Evolutionary conservation across 2,113 vertebrate genomes (phyloP).

Genomic region (Apistogramma diplotaenia): DNA sequence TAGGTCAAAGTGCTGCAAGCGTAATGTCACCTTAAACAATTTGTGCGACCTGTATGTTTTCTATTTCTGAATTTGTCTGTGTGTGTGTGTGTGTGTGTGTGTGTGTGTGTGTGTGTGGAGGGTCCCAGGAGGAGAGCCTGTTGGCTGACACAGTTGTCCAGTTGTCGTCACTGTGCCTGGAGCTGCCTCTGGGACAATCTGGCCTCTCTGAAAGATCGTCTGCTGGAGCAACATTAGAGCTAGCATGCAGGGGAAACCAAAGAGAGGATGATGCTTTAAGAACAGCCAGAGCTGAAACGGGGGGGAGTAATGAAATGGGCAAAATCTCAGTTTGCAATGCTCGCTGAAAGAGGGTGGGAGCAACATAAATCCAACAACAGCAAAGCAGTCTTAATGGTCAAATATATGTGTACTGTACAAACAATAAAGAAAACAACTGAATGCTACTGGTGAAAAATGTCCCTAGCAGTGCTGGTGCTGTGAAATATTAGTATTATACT

Average conservation of each 20-base stretch:
- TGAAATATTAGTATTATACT: not conserved
- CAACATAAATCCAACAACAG: not conserved
- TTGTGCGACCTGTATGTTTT: constrained; percentile 3
- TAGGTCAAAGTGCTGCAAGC: constrained; percentile 7
- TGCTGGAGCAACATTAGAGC: constrained; percentile 55
- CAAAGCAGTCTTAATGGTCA: not conserved
- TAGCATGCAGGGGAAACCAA: constrained; percentile 5
- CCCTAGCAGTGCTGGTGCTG: not conserved
- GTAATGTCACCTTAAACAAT: not conserved
- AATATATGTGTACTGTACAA: not conserved
- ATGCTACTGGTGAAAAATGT: not conserved
- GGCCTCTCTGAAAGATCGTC: constrained; percentile 44
- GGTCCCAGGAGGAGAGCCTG: constrained; percentile 4
- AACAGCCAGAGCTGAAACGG: constrained; percentile 1
- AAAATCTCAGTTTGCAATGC: not conserved
- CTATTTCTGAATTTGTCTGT: not conserved
- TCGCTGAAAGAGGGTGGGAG: not conserved
- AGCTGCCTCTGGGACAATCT: constrained; percentile 51
- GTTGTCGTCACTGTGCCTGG: constrained; percentile 42
- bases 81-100: not conserved
- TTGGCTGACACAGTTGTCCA: constrained; percentile 23
- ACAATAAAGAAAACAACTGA: not conserved
- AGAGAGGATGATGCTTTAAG: not conserved
- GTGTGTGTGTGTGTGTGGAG: accelerated
- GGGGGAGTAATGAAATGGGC: not conserved